Conservation (phyloP, 2,113 vertebrate species). For the Laterallus jamaicensis region DNA sequence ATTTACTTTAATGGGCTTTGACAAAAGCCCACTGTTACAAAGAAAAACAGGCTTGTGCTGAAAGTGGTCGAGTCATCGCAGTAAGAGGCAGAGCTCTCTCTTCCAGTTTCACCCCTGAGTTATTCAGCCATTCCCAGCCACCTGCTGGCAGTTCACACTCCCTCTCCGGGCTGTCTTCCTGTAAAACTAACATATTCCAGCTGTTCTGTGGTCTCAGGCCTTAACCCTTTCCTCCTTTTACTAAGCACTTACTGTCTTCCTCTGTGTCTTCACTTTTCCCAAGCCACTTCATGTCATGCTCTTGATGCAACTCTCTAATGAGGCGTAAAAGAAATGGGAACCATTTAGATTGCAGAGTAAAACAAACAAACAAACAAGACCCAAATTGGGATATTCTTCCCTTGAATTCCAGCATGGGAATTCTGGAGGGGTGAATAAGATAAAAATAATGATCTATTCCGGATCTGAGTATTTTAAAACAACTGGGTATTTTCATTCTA, state of each 20-base stretch:
- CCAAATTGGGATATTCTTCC: background rate
- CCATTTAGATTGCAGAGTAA: background rate
- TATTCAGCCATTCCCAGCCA: slow-evolving; percentile 45
- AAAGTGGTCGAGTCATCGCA: background rate
- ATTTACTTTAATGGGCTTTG: background rate
- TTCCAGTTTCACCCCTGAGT: background rate
- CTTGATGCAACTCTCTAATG: background rate
- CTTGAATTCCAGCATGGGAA: background rate
- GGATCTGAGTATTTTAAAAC: slow-evolving; percentile 10
- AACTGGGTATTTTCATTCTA: slow-evolving; percentile 35
- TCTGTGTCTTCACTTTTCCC: background rate
- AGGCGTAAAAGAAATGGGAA: background rate
- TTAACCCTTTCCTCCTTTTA: slow-evolving; percentile 40
- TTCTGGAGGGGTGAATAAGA: background rate
- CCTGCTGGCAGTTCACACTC: slow-evolving; percentile 58
- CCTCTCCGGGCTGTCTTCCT: slow-evolving; percentile 4
- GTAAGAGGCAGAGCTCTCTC: background rate
- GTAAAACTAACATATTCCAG: slow-evolving; percentile 41
- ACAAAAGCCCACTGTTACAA: background rate
- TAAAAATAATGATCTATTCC: background rate
- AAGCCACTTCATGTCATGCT: fast-evolving
- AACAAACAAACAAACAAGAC: background rate
- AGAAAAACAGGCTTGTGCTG: background rate
- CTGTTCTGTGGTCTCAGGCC: background rate
- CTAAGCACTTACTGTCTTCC: background rate